Evolutionary conservation across 2,888 invertebrate genomes (phyloP).

Genomic region (Phlogophora meticulosa): DNA sequence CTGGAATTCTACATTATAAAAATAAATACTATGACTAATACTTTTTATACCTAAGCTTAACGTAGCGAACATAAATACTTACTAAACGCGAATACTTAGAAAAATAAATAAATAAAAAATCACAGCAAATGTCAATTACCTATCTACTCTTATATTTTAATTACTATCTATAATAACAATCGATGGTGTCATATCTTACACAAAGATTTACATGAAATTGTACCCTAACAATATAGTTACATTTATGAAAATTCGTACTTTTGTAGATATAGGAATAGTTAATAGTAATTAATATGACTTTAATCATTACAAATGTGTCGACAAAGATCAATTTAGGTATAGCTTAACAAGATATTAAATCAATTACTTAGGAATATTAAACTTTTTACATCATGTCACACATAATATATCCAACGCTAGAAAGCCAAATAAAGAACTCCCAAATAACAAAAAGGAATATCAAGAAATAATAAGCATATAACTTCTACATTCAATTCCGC

Average conservation of each 20-base stretch:
- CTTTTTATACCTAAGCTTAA: slow-evolving; percentile 64
- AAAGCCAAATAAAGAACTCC: background rate
- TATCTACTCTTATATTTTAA: slow-evolving; percentile 74
- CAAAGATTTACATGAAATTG: slow-evolving; percentile 61
- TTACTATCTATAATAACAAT: slow-evolving; percentile 74
- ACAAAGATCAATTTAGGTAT: slow-evolving; percentile 49
- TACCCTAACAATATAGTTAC: slow-evolving; percentile 63
- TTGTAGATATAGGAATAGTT: slow-evolving; percentile 70
- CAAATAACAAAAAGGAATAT: background rate
- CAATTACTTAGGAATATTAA: slow-evolving; percentile 40
- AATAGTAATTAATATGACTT: slow-evolving; percentile 58
- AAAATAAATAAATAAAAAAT: slow-evolving; percentile 80
- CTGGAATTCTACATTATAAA: slow-evolving; percentile 82
- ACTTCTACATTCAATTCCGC: slow-evolving; percentile 39
- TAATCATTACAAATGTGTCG: slow-evolving; percentile 51
- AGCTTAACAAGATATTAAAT: slow-evolving; percentile 44
- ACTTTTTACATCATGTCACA: slow-evolving; percentile 39
- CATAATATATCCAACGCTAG: background rate
- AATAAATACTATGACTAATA: slow-evolving; percentile 80
- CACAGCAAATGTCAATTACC: slow-evolving; percentile 83
- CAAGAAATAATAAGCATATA: slow-evolving; percentile 23
- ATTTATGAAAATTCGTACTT: slow-evolving; percentile 76
- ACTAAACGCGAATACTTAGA: slow-evolving; percentile 63
- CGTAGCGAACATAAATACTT: slow-evolving; percentile 65
- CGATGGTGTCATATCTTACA: slow-evolving; percentile 78